A percentile compares a stretch with the other conserved stretches of the same genome.
These are phyloP conservation scores for Lutraria lutraria DNA, from an alignment of 2,888 invertebrate species.

Conservation along the genomic window DNA sequence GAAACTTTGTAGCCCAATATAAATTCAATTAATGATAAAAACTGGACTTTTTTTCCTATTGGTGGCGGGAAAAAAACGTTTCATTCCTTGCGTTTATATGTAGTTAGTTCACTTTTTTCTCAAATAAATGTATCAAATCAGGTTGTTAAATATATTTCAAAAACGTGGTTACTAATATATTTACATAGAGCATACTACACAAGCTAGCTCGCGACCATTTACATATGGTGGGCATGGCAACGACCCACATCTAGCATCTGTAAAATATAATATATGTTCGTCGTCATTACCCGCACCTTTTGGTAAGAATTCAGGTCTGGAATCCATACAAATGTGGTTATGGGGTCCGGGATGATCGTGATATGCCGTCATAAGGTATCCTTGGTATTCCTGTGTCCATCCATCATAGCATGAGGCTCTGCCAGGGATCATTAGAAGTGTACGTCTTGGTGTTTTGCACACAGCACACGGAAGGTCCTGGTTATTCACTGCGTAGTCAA, in stretches of 20 bases:
- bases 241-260: slow-evolving; percentile 70
- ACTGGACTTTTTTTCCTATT: no score
- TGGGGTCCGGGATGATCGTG: slow-evolving; percentile 25
- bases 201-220: slow-evolving; percentile 66
- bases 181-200: slow-evolving; percentile 69
- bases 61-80: no score
- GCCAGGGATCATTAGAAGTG: slow-evolving; percentile 45
- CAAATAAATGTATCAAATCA: no score
- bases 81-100: no score
- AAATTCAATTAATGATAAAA: no score
- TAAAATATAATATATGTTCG: slow-evolving; percentile 63
- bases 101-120: no score
- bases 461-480: slow-evolving; percentile 57
- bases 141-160: no score
- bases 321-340: slow-evolving; percentile 69
- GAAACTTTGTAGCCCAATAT: no score
- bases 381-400: slow-evolving; percentile 70
- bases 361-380: slow-evolving; percentile 67
- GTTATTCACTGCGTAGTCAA: neutral
- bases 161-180: no score
- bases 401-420: slow-evolving; percentile 58
- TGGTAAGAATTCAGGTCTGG: slow-evolving; percentile 52
- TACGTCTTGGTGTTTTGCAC: slow-evolving; percentile 36
- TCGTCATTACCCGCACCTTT: slow-evolving; percentile 53
- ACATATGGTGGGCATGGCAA: slow-evolving; percentile 73